Evolutionary conservation across 2,113 vertebrate genomes (phyloP).

Genomic region (Butastur rufipennis): DNA sequence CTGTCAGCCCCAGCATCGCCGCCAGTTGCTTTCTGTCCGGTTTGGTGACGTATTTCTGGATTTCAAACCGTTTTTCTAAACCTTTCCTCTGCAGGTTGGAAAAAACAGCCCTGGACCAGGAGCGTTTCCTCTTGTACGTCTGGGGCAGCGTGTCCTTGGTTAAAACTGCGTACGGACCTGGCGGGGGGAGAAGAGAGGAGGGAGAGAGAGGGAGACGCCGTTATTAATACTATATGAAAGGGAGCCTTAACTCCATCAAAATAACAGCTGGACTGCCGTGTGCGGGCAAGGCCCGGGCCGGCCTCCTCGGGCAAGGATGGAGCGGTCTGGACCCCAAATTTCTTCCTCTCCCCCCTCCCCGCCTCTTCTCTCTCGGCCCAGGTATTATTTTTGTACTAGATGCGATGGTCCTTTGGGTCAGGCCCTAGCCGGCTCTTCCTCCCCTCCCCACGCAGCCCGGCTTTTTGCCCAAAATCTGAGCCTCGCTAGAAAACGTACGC

Average conservation of each 20-base stretch:
- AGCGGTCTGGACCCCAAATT: not conserved
- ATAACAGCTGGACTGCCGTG: not conserved
- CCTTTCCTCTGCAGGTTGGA: constrained; percentile 98
- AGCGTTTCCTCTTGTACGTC: constrained; percentile 96
- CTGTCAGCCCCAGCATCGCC: constrained; percentile 95
- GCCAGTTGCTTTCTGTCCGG: constrained; percentile 97
- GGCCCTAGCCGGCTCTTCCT: not conserved
- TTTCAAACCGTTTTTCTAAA: constrained; percentile 96
- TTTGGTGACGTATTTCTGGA: constrained; percentile 99
- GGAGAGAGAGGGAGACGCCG: rapidly evolving
- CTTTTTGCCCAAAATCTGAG: not conserved
- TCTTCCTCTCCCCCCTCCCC: not conserved
- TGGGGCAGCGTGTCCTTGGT: constrained; percentile 99
- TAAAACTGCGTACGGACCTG: constrained; percentile 94
- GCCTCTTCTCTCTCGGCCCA: not conserved
- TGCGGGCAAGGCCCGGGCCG: not conserved
- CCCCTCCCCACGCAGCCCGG: not conserved
- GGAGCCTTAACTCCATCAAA: not conserved
- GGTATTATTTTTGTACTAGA: not conserved
- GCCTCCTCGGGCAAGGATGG: not conserved
- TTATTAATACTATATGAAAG: not conserved
- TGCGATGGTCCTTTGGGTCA: not conserved
- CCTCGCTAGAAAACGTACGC: not conserved
- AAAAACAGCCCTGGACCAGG: constrained; percentile 97
- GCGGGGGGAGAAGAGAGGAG: not conserved